Evolutionary conservation across 2,797 vertebrate genomes (phyloP), one percentile per base, ranked within the genome.

Genomic region (Cynodonichthys magdalenae): DNA sequence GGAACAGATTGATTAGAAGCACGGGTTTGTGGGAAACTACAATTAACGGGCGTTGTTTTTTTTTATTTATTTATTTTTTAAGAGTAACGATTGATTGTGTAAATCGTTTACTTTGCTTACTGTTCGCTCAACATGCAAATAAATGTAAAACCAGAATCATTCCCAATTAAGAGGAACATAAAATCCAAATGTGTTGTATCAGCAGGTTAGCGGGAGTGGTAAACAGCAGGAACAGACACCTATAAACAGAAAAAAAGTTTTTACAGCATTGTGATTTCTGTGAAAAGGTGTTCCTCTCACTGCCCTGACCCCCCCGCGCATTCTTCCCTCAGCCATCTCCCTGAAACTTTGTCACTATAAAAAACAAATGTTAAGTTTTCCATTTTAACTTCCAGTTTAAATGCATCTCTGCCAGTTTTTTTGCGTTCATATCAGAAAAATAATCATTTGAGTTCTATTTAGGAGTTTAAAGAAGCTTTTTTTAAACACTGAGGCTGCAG

Each of bases 271-370:
- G 60, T 15, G 46, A 27, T 27, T 28, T 50, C 29, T 49, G 17
- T 52, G 44, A 42, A 8, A 50, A 53, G 18, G 8, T 28, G 42
- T 17, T 60, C 44, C 56, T 42, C 29, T 58, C 17, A 53, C n/a
- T 20, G 58, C 29, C 77, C 45, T 3, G 50, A n/a, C n/a, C n/a
- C n/a, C n/a, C n/a, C n/a, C n/a, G 55, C 56, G 63, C 68, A 76
- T 88, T 90, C 81, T 74, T 89, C 81, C 70, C 76, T 87, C 83
- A 62, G 83, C 71, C 76, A 81, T 72, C 57, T 53, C 49, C 49
- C 50, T 56, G 56, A 82, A 85, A 82, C 55, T 57, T n/a, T n/a
- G n/a, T n/a, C n/a, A n/a, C n/a, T n/a, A n/a, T n/a, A n/a, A n/a
- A n/a, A n/a, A n/a, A n/a, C n/a, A n/a, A n/a, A n/a, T n/a, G n/a